Evolutionary conservation across 1,140 invertebrate genomes (phyloP).

Genomic region (Leguminivora glycinivorella): DNA sequence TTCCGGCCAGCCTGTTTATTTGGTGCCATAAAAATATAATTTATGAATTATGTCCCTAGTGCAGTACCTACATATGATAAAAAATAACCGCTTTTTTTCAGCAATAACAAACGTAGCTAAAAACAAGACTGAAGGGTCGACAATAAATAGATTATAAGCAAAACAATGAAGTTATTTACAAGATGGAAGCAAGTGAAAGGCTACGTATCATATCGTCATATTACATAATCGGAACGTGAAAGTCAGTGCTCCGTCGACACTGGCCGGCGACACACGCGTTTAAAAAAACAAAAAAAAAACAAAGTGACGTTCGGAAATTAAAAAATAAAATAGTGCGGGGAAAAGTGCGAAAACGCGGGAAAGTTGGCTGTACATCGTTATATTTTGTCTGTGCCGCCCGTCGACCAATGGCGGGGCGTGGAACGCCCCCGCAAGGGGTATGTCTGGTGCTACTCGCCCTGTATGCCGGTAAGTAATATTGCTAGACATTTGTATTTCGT

Average conservation of each 20-base stretch:
- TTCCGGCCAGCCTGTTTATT: neutral
- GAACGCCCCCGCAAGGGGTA: constrained; percentile 12
- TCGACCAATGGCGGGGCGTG: constrained; percentile 12
- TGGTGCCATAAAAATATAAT: neutral
- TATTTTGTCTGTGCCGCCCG: constrained; percentile 6
- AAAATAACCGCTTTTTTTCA: neutral
- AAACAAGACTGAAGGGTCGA: constrained; percentile 23
- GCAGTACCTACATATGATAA: neutral
- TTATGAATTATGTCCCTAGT: neutral
- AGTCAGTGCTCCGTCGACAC: neutral
- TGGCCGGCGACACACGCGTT: constrained; percentile 8
- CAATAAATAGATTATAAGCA: constrained; percentile 18
- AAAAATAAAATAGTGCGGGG: constrained; percentile 8
- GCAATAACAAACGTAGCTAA: constrained; percentile 16
- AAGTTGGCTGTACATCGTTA: constrained; percentile 24
- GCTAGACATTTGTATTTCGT: neutral
- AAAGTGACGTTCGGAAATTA: constrained; percentile 5
- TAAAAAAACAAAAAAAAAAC: neutral
- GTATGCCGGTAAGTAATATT: constrained; percentile 13
- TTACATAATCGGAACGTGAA: constrained; percentile 9
- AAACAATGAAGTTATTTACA: constrained; percentile 21
- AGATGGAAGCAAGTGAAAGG: constrained; percentile 21
- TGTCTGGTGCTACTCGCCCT: neutral
- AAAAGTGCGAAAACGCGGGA: constrained; percentile 15
- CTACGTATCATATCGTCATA: neutral